Percentiles rank a stretch among this genome's conserved stretches.
Conservation (phyloP, 2,888 invertebrate species). For the Melipona beecheii region DNA sequence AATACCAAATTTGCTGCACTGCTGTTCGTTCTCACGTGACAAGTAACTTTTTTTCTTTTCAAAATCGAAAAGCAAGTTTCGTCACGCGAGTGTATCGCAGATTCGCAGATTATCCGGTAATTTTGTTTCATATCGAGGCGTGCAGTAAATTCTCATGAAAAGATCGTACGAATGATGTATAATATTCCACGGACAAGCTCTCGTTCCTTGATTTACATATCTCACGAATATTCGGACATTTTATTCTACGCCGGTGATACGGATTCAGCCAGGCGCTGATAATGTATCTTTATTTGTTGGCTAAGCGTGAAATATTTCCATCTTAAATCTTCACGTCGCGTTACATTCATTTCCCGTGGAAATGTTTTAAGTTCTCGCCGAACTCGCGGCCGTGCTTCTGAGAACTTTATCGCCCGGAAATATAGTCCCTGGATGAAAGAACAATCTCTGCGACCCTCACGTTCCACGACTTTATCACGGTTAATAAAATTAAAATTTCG, state of each 20-base stretch:
- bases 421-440: constrained; percentile 4
- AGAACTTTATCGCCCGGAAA: constrained; percentile 20
- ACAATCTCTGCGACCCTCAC: background rate
- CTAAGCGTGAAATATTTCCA: constrained; percentile 42
- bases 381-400: background rate
- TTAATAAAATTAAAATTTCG: background rate
- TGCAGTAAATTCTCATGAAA: constrained; percentile 10
- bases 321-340: constrained; percentile 28
- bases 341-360: constrained; percentile 15
- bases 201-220: constrained; percentile 24
- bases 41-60: background rate
- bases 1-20: no score
- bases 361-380: constrained; percentile 19
- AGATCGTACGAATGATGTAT: background rate
- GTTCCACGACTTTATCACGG: background rate
- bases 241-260: constrained; percentile 7
- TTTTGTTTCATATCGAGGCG: background rate
- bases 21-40: no score
- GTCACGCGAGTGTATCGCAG: no score
- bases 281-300: constrained; percentile 44
- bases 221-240: constrained; percentile 19
- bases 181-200: background rate
- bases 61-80: background rate
- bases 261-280: background rate
- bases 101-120: background rate